These are phyloP conservation scores for Trogon melanurus DNA, from an alignment of 2,113 vertebrate genomes.

Conservation along the genomic window DNA sequence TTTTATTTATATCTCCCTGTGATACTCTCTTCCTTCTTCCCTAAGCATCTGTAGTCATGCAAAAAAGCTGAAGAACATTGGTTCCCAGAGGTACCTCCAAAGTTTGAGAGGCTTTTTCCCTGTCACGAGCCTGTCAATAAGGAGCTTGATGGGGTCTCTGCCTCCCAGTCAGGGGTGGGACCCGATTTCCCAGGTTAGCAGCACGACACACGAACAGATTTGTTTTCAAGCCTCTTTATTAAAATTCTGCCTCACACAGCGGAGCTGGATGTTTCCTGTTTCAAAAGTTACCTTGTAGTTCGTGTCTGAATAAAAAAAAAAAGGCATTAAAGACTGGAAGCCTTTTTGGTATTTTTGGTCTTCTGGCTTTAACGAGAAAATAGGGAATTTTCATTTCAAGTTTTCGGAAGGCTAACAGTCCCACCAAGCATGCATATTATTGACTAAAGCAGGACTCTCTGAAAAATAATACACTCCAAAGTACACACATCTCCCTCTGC, in stretches of 20 bases:
- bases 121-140: neutral
- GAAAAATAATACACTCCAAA: neutral
- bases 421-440: neutral
- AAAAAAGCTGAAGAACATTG: neutral
- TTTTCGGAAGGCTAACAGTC: neutral
- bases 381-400: slow-evolving; percentile 5
- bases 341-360: neutral
- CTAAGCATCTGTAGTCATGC: neutral
- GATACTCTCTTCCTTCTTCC: neutral
- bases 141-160: neutral
- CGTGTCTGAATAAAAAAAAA: neutral
- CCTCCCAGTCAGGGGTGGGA: neutral
- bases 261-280: neutral
- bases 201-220: neutral
- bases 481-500: neutral
- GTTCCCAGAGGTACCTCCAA: neutral
- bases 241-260: neutral
- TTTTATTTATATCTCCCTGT: slow-evolving; percentile 1
- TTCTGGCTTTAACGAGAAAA: neutral
- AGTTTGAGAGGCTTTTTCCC: neutral
- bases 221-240: neutral
- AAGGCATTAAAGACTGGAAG: neutral
- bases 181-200: neutral
- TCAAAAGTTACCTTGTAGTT: neutral
- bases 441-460: neutral